These are phyloP conservation scores for Cyrtodaria siliqua DNA, from an alignment of 2,888 invertebrate species.

Conservation along the genomic window DNA sequence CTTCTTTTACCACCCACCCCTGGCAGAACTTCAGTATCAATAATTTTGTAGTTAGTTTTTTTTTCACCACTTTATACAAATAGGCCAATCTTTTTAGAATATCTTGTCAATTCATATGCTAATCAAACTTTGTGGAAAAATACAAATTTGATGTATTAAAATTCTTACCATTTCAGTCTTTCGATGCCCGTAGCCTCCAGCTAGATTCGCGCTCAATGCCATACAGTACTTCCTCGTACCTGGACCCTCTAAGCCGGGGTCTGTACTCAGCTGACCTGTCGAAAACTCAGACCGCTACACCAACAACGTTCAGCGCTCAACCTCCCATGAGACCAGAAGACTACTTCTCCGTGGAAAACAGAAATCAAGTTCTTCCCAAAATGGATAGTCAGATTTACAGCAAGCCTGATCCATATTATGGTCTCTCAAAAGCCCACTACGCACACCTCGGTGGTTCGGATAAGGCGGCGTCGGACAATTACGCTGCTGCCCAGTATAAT, in stretches of 20 bases:
- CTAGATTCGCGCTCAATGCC: conserved; percentile 5
- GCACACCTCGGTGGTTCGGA: conserved; percentile 15
- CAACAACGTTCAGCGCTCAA: conserved; percentile 17
- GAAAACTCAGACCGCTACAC: conserved; percentile 17
- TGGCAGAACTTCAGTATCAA: too few relatives aligned
- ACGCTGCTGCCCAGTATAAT: conserved; percentile 30
- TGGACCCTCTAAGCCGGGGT: conserved; percentile 20
- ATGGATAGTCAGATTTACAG: conserved; percentile 17
- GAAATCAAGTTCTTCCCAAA: conserved; percentile 29
- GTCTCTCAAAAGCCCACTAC: conserved; percentile 39
- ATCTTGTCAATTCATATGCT: too few relatives aligned
- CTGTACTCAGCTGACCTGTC: conserved; percentile 19
- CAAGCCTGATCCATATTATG: conserved; percentile 44
- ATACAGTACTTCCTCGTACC: conserved; percentile 29
- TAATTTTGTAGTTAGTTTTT: too few relatives aligned
- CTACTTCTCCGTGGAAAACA: conserved; percentile 16
- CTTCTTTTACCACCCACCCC: too few relatives aligned
- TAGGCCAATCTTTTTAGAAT: too few relatives aligned
- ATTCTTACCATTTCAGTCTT: conserved; percentile 7
- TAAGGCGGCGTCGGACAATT: conserved; percentile 21
- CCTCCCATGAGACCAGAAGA: conserved; percentile 14
- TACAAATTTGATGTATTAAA: too few relatives aligned
- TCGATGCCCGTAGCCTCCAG: conserved; percentile 9
- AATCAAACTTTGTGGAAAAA: too few relatives aligned
- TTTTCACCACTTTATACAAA: too few relatives aligned